Evolutionary conservation across 2,888 invertebrate genomes (phyloP), one percentile per base, ranked within the genome.

Genomic region (Elmis aenea): DNA sequence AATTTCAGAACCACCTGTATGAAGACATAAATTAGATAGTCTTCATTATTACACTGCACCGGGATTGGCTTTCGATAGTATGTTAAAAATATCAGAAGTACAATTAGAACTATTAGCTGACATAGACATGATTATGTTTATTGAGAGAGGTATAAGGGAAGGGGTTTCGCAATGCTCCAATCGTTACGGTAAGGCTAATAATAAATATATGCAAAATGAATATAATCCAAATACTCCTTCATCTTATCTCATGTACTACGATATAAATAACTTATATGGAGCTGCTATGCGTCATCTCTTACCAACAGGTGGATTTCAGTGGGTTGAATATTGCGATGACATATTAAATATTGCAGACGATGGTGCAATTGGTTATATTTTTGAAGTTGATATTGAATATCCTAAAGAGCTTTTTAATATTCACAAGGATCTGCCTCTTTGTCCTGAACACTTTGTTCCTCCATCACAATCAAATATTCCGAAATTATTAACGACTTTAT

Each of bases 71-170:
- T 53, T 11, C 58, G 54, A 32, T 37, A 10, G 58, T 1, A 58
- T 61, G 57, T 34, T 64, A 2, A 63, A 62, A 45, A 34, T 39
- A 14, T 60, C 59, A 0, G 27, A 47, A 20, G 36, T 61, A 3
- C 30, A 56, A 27, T 26, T 63, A 11, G 54, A 62, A 32, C 32
- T 64, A 5, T 35, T 64, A 14, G 57, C 54, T 2, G 59, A 66
- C 35, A 38, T 57, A n/a, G 53, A 59, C 27, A 62, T 56, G 55
- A 16, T 57, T 28, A 28, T 53, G 10, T 58, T 62, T 44, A 34
- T 59, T 13, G 13, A 39, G 24, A 35, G 24, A 29, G 43, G 39
- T 2, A 26, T 43, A 8, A 12, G 39, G 10, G 39, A 40, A 1
- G 39, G 40, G 1, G 6, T 43, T 2, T 54, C 54, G 5, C 38